These are phyloP conservation scores for Oreochromis spilurus DNA, from an alignment of 2,113 vertebrate species.

Conservation along the genomic window DNA sequence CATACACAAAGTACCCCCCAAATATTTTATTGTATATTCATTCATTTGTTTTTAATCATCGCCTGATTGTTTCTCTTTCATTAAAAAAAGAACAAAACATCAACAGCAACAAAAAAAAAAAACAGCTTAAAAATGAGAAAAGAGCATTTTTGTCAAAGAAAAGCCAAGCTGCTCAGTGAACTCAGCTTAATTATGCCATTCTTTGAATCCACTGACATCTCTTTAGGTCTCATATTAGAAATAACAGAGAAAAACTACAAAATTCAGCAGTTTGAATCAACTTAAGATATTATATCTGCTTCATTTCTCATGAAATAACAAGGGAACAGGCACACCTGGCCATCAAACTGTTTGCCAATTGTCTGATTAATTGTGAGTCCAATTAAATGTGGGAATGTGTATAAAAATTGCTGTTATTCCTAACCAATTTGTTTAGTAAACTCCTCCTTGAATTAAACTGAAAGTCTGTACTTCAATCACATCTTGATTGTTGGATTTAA, in stretches of 20 bases:
- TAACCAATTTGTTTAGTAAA: background rate
- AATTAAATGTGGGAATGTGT: background rate
- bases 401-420: background rate
- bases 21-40: background rate
- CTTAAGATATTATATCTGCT: background rate
- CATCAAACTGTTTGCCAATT: background rate
- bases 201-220: background rate
- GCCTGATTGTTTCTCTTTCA: background rate
- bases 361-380: background rate
- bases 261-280: background rate
- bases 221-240: background rate
- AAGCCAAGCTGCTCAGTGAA: rapidly evolving
- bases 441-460: background rate
- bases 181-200: background rate
- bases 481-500: background rate
- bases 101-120: background rate
- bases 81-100: background rate
- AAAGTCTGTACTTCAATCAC: background rate
- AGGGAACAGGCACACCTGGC: background rate
- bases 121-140: background rate
- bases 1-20: background rate
- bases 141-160: background rate
- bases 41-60: background rate
- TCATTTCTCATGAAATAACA: background rate
- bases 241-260: no score